Evolutionary conservation across 30 jellyfish, hydroid and myxozoan genomes (phyloP).

Genomic region (Chironex yamaguchii): DNA sequence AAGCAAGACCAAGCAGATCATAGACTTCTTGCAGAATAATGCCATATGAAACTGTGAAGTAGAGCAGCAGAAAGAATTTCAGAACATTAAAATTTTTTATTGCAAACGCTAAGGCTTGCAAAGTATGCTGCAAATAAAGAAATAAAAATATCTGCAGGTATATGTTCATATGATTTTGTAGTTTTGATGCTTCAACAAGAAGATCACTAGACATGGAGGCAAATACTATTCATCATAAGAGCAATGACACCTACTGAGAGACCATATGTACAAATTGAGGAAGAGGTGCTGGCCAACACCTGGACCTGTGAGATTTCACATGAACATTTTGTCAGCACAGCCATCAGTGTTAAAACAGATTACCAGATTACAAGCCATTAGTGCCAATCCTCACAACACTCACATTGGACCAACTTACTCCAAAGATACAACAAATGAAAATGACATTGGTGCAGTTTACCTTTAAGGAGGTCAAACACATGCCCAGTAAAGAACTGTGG

Average conservation of each 20-base stretch:
- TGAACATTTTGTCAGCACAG: too few relatives aligned
- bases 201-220: constrained; percentile 39
- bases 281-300: too few relatives aligned
- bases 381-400: too few relatives aligned
- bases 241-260: constrained; percentile 53
- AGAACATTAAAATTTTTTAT: constrained; percentile 24
- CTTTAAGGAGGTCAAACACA: too few relatives aligned
- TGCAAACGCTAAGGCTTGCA: constrained; percentile 12
- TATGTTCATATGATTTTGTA: constrained; percentile 46
- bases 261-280: constrained; percentile 71
- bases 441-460: too few relatives aligned
- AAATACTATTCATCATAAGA: constrained; percentile 38
- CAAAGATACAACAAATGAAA: too few relatives aligned
- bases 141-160: constrained; percentile 57
- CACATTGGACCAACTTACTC: too few relatives aligned
- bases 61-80: constrained; percentile 51
- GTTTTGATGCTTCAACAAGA: constrained; percentile 48
- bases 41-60: constrained; percentile 24
- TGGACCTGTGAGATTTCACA: too few relatives aligned
- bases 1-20: too few relatives aligned
- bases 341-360: too few relatives aligned
- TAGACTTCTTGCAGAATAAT: constrained; percentile 32
- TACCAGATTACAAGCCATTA: too few relatives aligned
- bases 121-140: neutral
- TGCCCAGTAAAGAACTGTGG: too few relatives aligned